Evolutionary conservation across 2,113 vertebrate species (phyloP).

Genomic region (Opisthocomus hoazin): DNA sequence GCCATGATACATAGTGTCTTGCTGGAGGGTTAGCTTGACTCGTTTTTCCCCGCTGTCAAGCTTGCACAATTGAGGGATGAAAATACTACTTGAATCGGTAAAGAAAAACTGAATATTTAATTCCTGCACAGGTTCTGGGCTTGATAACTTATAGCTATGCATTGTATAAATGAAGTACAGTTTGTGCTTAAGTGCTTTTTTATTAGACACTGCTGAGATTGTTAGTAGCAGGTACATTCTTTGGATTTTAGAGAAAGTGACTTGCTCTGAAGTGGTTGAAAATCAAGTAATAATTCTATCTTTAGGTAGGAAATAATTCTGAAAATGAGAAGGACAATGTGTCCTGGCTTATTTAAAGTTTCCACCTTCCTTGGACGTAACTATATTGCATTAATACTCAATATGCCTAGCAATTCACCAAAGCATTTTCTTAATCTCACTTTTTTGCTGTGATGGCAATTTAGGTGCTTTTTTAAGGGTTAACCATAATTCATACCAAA

Average conservation of each 20-base stretch:
- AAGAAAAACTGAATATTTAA: slow-evolving; percentile 39
- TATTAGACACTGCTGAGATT: slow-evolving; percentile 58
- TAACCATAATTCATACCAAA: neutral
- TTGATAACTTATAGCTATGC: slow-evolving; percentile 49
- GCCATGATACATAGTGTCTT: neutral
- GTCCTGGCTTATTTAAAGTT: neutral
- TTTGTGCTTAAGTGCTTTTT: slow-evolving; percentile 67
- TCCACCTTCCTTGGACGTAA: neutral
- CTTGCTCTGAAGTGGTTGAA: slow-evolving; percentile 53
- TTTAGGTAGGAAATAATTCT: neutral
- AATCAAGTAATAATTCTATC: slow-evolving; percentile 16
- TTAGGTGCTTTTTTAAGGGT: neutral
- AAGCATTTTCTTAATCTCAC: neutral
- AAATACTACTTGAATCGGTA: slow-evolving; percentile 15
- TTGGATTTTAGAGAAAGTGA: slow-evolving; percentile 47
- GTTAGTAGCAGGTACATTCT: slow-evolving; percentile 57
- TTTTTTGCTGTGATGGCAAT: neutral
- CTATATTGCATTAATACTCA: neutral
- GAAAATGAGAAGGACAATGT: neutral
- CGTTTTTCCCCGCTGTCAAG: neutral
- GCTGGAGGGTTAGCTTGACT: neutral
- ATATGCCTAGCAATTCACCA: neutral
- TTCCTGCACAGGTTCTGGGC: slow-evolving; percentile 36
- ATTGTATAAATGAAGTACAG: slow-evolving; percentile 53
- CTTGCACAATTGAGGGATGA: neutral